phyloP scores from a whole-genome alignment of 1,140 invertebrate species.

The Nasonia vitripennis region DNA sequence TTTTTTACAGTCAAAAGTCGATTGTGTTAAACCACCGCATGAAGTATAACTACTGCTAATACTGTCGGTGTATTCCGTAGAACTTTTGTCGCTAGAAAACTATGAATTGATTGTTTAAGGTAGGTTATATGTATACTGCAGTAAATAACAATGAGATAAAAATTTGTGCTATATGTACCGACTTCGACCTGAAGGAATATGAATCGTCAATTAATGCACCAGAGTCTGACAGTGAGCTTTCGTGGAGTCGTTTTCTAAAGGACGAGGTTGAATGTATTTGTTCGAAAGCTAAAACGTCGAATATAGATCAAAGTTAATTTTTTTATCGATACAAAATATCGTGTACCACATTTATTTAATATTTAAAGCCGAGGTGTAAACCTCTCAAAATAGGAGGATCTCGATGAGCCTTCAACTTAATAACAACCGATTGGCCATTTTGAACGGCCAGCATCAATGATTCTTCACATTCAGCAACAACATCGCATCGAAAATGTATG shows the following conservation, averaged over 20 bases:
- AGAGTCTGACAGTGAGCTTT: neutral
- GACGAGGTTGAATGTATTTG: neutral
- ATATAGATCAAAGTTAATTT: neutral
- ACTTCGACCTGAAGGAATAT: neutral
- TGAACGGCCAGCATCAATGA: conserved; percentile 58
- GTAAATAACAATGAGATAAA: neutral
- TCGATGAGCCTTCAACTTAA: conserved; percentile 57
- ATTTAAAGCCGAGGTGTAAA: neutral
- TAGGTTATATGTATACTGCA: neutral
- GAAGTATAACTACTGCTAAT: neutral
- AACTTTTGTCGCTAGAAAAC: neutral
- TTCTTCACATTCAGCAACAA: conserved; percentile 58
- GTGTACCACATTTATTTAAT: neutral
- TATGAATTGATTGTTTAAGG: neutral
- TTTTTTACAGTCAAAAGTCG: conserved; percentile 63
- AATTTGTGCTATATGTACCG: conserved; percentile 12
- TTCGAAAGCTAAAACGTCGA: neutral
- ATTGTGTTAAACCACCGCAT: neutral
- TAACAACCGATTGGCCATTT: conserved; percentile 55
- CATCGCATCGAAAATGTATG: conserved; percentile 59
- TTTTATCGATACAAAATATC: no score
- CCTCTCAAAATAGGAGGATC: conserved; percentile 62
- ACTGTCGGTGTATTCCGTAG: neutral
- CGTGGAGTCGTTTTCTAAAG: neutral
- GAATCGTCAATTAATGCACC: neutral